These are phyloP conservation scores for Hydractinia symbiolongicarpus DNA, from an alignment of 30 jellyfish, hydroid and myxozoan genomes.

Conservation along the genomic window DNA sequence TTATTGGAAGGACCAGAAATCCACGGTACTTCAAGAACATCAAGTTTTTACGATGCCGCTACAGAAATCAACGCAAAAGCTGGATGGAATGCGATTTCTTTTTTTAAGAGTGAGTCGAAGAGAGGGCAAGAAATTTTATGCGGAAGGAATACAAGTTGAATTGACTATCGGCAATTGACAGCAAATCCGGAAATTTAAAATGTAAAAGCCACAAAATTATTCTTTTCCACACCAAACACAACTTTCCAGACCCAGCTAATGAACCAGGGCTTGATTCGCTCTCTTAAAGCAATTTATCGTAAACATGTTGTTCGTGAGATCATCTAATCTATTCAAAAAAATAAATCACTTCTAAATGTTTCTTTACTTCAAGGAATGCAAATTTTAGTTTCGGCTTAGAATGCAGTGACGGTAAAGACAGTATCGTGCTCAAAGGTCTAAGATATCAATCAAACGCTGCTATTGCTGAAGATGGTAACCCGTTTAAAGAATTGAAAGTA, in stretches of 20 bases:
- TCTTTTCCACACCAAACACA: constrained; percentile 49
- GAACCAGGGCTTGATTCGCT: constrained; percentile 35
- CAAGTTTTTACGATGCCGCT: too few relatives aligned
- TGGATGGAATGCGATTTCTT: too few relatives aligned
- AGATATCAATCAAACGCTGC: constrained; percentile 10
- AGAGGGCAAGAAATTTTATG: neutral
- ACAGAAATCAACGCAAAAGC: too few relatives aligned
- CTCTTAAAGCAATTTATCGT: constrained; percentile 38
- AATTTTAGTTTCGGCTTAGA: too few relatives aligned
- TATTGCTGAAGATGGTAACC: constrained; percentile 11
- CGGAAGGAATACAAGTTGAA: constrained; percentile 29
- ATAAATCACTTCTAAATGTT: too few relatives aligned
- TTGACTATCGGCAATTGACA: constrained; percentile 45
- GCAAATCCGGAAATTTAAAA: constrained; percentile 39
- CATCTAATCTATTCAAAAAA: too few relatives aligned
- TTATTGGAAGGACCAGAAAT: too few relatives aligned
- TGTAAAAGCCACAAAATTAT: constrained; percentile 34
- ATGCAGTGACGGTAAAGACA: too few relatives aligned
- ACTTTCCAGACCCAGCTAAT: constrained; percentile 50
- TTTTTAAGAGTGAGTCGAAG: too few relatives aligned
- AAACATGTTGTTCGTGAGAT: neutral
- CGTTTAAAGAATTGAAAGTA: neutral
- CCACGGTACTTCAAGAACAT: too few relatives aligned
- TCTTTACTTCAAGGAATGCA: too few relatives aligned
- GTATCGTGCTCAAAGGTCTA: neutral